Base-by-base conservation (phyloP, 2,113 vertebrate genomes). In the Paratilapia polleni region DNA sequence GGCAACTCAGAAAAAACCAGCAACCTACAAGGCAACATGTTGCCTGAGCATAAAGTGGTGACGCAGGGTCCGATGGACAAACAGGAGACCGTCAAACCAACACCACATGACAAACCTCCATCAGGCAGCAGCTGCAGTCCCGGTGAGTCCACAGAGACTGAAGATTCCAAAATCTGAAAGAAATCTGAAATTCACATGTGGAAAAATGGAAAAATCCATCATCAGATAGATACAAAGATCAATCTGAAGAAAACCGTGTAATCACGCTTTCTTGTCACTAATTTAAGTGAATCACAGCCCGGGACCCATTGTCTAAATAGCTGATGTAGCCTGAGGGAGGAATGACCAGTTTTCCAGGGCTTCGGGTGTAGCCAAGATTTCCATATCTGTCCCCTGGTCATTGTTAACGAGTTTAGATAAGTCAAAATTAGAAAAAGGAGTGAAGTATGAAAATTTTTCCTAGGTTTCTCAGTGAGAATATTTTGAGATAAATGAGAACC, bases 131-230 rank as follows among this genome's bases (percentile, higher is more conserved):
- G 8, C 57, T 13, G 1, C 34, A 58, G 82, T 1, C 78, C 78
- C 3, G 85, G 93, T 95, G 61, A 92, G 94, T 84, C 58, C 41
- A 70, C 49, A 17, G 52, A 54, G 56, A n/a, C n/a, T n/a, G n/a
- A n/a, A n/a, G n/a, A n/a, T n/a, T n/a, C n/a, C n/a, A n/a, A n/a
- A n/a, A n/a, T n/a, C n/a, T n/a, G n/a, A n/a, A n/a, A n/a, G n/a
- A n/a, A n/a, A 38, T n/a, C 34, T 41, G 7, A 36, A 20, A 22
- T 4, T 20, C 15, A 47, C 43, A 8, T 22, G 36, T 38, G 36
- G 1, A 2, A 41, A 36, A 36, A 6, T 31, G 28, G 28, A 31
- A 31, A 31, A 31, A 31, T 31, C 28, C 28, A 31, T 31, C 28
- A 3, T 31, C 19, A 13, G 34, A 63, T 36, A n/a, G 17, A 61